Percentiles rank a stretch among this genome's conserved stretches.
These are phyloP conservation scores for Harpalus rubripes DNA, from an alignment of 2,888 invertebrate genomes.

Conservation along the genomic window DNA sequence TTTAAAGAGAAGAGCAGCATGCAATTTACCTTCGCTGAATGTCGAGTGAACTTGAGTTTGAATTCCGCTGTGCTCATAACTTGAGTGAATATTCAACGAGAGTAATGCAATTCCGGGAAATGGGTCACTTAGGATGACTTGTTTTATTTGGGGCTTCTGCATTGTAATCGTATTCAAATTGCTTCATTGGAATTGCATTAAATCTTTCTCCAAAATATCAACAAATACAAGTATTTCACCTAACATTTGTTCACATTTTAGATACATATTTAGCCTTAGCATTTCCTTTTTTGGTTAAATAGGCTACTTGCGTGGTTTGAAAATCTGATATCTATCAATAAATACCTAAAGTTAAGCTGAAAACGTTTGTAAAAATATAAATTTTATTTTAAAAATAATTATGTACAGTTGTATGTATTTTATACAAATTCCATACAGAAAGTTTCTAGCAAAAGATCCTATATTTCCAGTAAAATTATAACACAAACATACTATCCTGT, in stretches of 20 bases:
- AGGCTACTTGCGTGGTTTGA: too few species aligned
- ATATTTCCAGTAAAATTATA: too few species aligned
- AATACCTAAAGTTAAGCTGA: too few species aligned
- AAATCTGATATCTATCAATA: too few species aligned
- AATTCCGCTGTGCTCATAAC: slow-evolving; percentile 15
- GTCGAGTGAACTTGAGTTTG: slow-evolving; percentile 13
- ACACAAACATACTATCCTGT: too few species aligned
- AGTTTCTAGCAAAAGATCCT: too few species aligned
- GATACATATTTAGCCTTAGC: background rate
- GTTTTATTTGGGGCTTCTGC: slow-evolving; percentile 26
- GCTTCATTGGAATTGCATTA: background rate
- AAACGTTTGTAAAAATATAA: too few species aligned
- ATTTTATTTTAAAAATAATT: too few species aligned
- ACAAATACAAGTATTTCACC: background rate
- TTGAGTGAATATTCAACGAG: slow-evolving; percentile 40
- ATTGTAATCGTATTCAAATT: background rate
- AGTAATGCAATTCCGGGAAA: slow-evolving; percentile 39
- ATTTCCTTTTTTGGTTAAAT: too few species aligned
- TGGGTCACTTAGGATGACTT: slow-evolving; percentile 24
- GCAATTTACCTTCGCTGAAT: background rate
- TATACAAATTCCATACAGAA: too few species aligned
- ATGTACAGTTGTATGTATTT: too few species aligned
- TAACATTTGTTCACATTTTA: background rate
- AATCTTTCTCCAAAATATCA: background rate
- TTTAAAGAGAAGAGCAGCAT: slow-evolving; percentile 28